Base-by-base conservation (phyloP, 1,140 invertebrate species). In the Pachyrhynchus sulphureomaculatus region DNA sequence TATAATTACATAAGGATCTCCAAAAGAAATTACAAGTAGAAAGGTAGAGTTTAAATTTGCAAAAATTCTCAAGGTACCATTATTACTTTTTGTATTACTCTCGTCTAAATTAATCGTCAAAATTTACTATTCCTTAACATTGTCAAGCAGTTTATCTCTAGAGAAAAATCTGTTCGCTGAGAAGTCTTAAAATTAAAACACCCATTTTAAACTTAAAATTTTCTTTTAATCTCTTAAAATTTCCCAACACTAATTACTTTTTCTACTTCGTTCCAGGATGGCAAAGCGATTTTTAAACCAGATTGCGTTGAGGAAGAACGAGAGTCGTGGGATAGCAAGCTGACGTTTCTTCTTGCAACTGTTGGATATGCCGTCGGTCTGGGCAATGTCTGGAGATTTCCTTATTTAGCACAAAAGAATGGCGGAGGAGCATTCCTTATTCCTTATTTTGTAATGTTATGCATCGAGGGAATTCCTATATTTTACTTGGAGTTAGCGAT, bases 381-480 rank as follows among this genome's bases (percentile, higher is more conserved):
- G 4, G 93, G 93, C n/a, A 96, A 96, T 68, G 93, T 96, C 0
- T 96, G 93, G 93, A 81, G 91, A 65, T 94, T 95, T 79, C 91
- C 92, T 0, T 94, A 94, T 78, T 77, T 95, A 62, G 91, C 92
- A 0, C 92, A 95, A 72, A 94, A 95, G 73, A 95, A 95, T 72
- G 92, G 93, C 0, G 93, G 92, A 62, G 92, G 92, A 75, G 94
- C 94, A 36, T 98, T 98, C 74, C 80, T 98, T 20, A 95, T 98
- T 62, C 93, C 93, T 0, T 96, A 95, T 74, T 91, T 96, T 67
- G 88, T 96, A 13, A 96, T 96, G 93, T 75, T 97, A 70, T 85
- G 89, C 2, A 88, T 96, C 56, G 92, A 95, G 76, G 95, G 95
- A 0, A 92, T 97, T 62, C 95, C 95, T 1, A 93, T 97, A 73